Percentiles rank a stretch among this genome's conserved stretches.
Conservation (phyloP, 2,113 vertebrate genomes). For the Antigone vipio region DNA sequence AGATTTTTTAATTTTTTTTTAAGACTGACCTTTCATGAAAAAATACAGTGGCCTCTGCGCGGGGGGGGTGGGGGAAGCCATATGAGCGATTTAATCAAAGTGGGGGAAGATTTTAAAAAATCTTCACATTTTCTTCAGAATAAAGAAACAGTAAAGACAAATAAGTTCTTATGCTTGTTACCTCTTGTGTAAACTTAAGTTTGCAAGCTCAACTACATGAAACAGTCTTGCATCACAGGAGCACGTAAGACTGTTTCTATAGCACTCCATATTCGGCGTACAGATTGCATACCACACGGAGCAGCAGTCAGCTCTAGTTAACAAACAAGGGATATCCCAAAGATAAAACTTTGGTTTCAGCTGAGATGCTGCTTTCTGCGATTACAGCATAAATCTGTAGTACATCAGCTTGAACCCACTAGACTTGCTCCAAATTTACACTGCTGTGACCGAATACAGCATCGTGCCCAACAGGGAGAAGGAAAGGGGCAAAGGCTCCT, state of each 20-base stretch:
- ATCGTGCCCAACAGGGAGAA: background rate
- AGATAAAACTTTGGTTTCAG: background rate
- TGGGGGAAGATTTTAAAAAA: background rate
- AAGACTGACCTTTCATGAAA: background rate
- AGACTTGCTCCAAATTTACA: background rate
- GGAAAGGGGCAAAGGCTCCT: background rate
- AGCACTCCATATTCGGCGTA: background rate
- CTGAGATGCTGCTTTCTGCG: background rate
- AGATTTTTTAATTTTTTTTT: background rate
- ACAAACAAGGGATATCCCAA: background rate
- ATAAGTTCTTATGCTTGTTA: background rate
- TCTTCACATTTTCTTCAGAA: background rate
- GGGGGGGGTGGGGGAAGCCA: fast-evolving
- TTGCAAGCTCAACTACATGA: background rate
- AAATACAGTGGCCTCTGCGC: background rate
- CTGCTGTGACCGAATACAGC: background rate
- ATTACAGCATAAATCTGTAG: background rate
- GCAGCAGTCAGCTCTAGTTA: background rate
- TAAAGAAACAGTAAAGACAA: background rate
- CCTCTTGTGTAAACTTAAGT: background rate
- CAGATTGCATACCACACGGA: background rate
- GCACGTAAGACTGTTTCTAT: background rate
- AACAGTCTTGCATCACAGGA: background rate
- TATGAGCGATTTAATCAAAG: background rate
- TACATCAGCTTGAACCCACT: background rate